phyloP scores from a whole-genome alignment of 2,113 vertebrate species.

The Lycaon pictus region DNA sequence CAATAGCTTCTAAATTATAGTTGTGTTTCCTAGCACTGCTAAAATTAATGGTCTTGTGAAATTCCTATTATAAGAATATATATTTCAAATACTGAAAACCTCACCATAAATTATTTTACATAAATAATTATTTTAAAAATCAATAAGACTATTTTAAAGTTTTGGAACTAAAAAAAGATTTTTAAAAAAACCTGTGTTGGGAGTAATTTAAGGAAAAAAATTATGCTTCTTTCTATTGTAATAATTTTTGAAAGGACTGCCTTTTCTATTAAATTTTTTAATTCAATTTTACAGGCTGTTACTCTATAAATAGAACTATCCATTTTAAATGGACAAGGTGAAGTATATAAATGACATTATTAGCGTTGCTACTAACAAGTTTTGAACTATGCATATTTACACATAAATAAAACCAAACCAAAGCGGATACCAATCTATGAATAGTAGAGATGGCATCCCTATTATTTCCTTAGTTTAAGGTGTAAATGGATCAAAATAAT shows the following conservation, averaged over 20 bases:
- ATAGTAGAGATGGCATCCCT: conserved; percentile 8
- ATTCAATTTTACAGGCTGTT: conserved; percentile 86
- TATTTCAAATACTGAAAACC: conserved; percentile 76
- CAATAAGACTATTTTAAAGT: conserved; percentile 81
- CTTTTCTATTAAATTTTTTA: conserved; percentile 83
- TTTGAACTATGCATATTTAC: conserved; percentile 81
- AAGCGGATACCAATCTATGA: conserved; percentile 71
- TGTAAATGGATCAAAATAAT: conserved; percentile 73
- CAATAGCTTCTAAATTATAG: conserved; percentile 78
- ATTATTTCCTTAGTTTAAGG: conserved; percentile 68
- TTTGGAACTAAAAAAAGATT: conserved; percentile 64
- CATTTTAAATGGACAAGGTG: conserved; percentile 82
- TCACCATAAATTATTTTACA: conserved; percentile 81
- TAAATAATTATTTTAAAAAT: conserved; percentile 83
- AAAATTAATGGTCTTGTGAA: conserved; percentile 82
- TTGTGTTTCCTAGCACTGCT: conserved; percentile 69
- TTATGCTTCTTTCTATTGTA: conserved; percentile 73
- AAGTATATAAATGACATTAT: conserved; percentile 84
- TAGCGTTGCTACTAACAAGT: conserved; percentile 79
- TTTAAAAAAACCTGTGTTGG: conserved; percentile 64
- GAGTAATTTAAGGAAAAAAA: conserved; percentile 76
- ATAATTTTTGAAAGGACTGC: conserved; percentile 81
- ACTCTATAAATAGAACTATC: conserved; percentile 85
- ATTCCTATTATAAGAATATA: conserved; percentile 79
- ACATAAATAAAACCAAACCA: conserved; percentile 77